phyloP scores from a whole-genome alignment of 2,888 invertebrate genomes.

The Elmis aenea region DNA sequence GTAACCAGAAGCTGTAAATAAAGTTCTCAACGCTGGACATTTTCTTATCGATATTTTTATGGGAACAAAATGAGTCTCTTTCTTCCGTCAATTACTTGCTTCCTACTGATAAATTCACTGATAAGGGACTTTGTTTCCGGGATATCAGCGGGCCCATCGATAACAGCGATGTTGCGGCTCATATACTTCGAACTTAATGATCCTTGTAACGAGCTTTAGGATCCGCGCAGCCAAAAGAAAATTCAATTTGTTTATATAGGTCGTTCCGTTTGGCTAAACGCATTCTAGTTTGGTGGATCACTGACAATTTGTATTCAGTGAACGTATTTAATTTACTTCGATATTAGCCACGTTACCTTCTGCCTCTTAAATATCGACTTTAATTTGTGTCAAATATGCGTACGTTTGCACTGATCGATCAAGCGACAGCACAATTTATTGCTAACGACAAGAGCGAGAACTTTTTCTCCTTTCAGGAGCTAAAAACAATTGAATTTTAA shows the following conservation, averaged over 20 bases:
- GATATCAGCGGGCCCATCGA: constrained; percentile 16
- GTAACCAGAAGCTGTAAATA: no score
- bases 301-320: constrained; percentile 20
- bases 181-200: constrained; percentile 20
- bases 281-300: constrained; percentile 20
- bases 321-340: constrained; percentile 19
- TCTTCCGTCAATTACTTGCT: no score
- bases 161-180: constrained; percentile 21
- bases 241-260: constrained; percentile 22
- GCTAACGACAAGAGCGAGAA: no score
- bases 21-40: no score
- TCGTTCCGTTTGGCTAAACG: constrained; percentile 21
- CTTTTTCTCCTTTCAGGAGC: no score
- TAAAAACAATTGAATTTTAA: no score
- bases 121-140: constrained; percentile 16
- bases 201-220: constrained; percentile 21
- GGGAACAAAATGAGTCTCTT: no score
- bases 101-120: no score
- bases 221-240: constrained; percentile 21
- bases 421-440: no score
- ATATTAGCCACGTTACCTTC: constrained; percentile 20
- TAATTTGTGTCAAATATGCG: no score
- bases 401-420: no score
- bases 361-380: constrained; percentile 19
- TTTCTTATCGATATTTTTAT: no score